Conservation (phyloP, 2,888 invertebrate species). For the Mythimna lalbum region DNA sequence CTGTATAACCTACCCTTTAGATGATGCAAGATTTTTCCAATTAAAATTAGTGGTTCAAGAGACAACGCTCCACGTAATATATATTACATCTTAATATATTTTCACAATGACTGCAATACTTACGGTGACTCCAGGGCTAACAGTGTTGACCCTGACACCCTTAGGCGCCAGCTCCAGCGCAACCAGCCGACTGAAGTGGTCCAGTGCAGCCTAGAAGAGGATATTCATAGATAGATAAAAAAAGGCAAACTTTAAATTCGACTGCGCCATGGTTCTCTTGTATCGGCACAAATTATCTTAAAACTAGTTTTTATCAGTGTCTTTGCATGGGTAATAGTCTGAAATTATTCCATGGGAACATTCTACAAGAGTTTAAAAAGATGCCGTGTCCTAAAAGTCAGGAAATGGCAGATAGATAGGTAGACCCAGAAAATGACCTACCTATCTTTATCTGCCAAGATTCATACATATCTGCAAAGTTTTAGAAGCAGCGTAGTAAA, state of each 20-base stretch:
- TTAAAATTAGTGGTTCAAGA: too few relatives aligned
- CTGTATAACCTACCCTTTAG: too few relatives aligned
- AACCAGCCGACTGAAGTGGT: conserved; percentile 87
- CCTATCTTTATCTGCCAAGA: too few relatives aligned
- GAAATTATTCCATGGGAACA: background rate
- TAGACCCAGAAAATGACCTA: too few relatives aligned
- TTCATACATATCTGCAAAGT: too few relatives aligned
- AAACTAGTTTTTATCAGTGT: background rate
- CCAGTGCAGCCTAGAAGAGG: conserved; percentile 69
- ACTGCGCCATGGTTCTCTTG: too few relatives aligned
- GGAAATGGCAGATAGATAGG: too few relatives aligned
- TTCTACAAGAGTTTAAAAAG: background rate
- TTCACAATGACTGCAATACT: conserved; percentile 68
- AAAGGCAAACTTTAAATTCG: background rate
- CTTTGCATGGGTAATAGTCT: too few relatives aligned
- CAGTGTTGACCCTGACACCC: conserved; percentile 92
- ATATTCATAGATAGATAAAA: background rate
- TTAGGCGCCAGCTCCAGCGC: conserved; percentile 92
- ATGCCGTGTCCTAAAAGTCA: too few relatives aligned
- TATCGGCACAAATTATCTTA: background rate
- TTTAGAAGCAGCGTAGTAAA: too few relatives aligned
- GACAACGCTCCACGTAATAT: too few relatives aligned
- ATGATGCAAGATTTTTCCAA: too few relatives aligned
- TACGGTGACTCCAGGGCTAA: conserved; percentile 94
- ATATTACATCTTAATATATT: background rate